These are phyloP conservation scores for Tetramorium parvispinum DNA, from an alignment of 1,140 invertebrate species.

Conservation along the genomic window DNA sequence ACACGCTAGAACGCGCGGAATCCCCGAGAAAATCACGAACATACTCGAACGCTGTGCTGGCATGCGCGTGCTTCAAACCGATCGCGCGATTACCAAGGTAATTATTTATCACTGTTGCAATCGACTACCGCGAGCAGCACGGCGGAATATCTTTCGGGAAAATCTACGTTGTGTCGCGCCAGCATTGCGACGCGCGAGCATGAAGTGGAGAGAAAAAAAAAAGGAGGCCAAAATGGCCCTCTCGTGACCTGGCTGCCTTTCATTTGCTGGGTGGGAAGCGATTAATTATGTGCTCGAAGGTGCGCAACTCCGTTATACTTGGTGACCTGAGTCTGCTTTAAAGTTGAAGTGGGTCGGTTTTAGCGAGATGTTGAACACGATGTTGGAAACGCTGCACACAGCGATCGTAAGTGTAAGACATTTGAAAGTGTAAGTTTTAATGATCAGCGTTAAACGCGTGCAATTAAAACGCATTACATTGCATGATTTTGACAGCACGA, in stretches of 20 bases:
- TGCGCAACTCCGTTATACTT: conserved; percentile 36
- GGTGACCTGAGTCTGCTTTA: conserved; percentile 41
- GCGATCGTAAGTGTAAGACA: background rate
- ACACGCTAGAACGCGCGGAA: conserved; percentile 26
- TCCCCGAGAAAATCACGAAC: conserved; percentile 34
- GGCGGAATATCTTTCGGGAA: conserved; percentile 46
- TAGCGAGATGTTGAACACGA: conserved; percentile 39
- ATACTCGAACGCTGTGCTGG: background rate
- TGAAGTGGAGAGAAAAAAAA: conserved; percentile 10
- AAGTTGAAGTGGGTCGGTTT: conserved; percentile 46
- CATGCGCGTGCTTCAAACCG: conserved; percentile 27
- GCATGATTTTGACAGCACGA: background rate
- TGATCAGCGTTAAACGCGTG: conserved; percentile 5
- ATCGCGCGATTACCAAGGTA: conserved; percentile 65
- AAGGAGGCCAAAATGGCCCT: background rate
- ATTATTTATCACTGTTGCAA: conserved; percentile 68
- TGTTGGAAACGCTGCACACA: conserved; percentile 13
- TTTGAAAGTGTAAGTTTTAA: conserved; percentile 33
- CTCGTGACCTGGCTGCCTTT: conserved; percentile 44
- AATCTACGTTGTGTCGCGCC: conserved; percentile 42
- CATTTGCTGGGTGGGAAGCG: background rate
- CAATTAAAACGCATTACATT: conserved; percentile 37
- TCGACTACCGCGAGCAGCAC: conserved; percentile 51
- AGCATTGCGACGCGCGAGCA: background rate
- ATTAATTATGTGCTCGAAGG: conserved; percentile 65